Percentiles rank a stretch among this genome's conserved stretches.
Evolutionary conservation across 2,797 vertebrate species (phyloP).

Genomic region (Acestrorhynchus altus): DNA sequence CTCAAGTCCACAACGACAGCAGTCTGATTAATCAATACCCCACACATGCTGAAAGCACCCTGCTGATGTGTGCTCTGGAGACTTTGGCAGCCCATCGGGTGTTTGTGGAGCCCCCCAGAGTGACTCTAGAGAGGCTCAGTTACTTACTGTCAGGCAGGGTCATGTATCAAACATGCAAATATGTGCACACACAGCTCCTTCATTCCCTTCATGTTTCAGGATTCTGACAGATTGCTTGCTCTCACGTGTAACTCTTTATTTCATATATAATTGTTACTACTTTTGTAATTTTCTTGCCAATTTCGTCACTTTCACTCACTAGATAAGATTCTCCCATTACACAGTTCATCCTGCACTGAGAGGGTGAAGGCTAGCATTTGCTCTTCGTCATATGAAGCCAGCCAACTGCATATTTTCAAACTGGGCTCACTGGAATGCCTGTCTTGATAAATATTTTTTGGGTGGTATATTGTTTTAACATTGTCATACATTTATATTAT

Average conservation of each 20-base stretch:
- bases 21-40: slow-evolving; percentile 58
- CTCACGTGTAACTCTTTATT: neutral
- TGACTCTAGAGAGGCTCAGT: slow-evolving; percentile 30
- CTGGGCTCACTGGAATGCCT: too few relatives aligned
- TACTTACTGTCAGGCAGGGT: slow-evolving; percentile 30
- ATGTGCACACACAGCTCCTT: neutral
- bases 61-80: slow-evolving; percentile 31
- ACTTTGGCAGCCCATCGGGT: slow-evolving; percentile 22
- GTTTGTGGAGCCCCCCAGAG: slow-evolving; percentile 40
- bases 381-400: too few relatives aligned
- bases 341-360: too few relatives aligned
- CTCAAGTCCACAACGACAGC: slow-evolving; percentile 50
- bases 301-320: too few relatives aligned
- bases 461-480: too few relatives aligned
- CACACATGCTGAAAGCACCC: slow-evolving; percentile 23
- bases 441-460: too few relatives aligned
- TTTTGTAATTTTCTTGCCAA: neutral
- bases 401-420: too few relatives aligned
- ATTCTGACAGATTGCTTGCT: neutral
- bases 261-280: too few relatives aligned
- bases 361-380: too few relatives aligned
- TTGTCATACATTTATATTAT: too few relatives aligned
- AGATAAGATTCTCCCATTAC: too few relatives aligned
- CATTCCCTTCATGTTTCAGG: neutral
- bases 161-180: slow-evolving; percentile 25